These are phyloP conservation scores for Cricetomys ansorgei DNA, from an alignment of 2,113 vertebrate species.

Conservation along the genomic window DNA sequence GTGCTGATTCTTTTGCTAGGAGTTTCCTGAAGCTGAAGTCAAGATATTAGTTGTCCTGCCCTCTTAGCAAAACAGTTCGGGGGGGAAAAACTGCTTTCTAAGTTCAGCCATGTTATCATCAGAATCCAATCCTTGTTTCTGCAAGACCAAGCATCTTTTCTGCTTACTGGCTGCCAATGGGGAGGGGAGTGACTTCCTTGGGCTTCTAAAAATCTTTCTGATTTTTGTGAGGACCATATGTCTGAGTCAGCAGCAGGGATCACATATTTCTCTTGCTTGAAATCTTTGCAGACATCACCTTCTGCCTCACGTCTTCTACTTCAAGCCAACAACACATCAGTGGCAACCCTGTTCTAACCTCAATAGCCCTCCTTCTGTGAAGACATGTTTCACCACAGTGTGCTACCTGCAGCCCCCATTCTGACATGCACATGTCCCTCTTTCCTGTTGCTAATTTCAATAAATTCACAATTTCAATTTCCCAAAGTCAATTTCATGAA, in stretches of 20 bases:
- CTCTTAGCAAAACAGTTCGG: neutral
- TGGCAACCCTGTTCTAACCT: neutral
- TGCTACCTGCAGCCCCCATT: neutral
- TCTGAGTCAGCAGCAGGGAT: neutral
- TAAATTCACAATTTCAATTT: neutral
- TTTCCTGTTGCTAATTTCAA: neutral
- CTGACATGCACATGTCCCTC: neutral
- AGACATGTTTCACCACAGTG: neutral
- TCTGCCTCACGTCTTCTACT: neutral
- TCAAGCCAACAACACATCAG: neutral
- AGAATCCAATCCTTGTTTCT: neutral
- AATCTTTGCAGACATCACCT: neutral
- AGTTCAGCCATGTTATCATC: neutral
- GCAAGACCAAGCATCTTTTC: neutral
- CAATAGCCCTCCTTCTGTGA: neutral
- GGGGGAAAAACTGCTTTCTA: neutral
- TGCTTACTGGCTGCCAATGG: neutral
- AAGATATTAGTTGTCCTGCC: neutral
- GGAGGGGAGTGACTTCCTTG: rapidly evolving
- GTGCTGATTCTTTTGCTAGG: neutral
- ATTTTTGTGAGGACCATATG: neutral
- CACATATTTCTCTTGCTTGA: neutral
- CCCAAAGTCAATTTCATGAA: neutral
- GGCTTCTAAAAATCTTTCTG: neutral
- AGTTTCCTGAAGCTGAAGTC: neutral